phyloP scores from a whole-genome alignment of 37 sponge, comb jelly and placozoan genomes.

The Cliona cf. orientalis region DNA sequence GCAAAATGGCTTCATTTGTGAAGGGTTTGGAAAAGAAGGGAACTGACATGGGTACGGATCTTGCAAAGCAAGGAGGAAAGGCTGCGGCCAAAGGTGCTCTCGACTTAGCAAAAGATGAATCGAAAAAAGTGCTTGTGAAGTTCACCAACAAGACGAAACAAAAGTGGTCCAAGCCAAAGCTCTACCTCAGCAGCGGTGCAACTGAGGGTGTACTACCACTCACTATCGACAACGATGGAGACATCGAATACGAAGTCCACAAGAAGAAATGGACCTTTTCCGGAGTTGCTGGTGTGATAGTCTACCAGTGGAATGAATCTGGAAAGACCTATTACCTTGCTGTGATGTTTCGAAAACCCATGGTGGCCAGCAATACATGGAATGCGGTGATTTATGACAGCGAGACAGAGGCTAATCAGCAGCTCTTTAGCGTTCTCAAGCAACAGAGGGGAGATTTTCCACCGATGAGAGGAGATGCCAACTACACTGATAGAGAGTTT shows the following conservation, averaged over 20 bases:
- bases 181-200: neutral
- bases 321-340: neutral
- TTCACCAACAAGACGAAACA: conserved; percentile 13
- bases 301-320: neutral
- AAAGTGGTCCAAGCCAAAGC: neutral
- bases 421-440: neutral
- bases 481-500: conserved; percentile 11
- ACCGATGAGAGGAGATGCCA: neutral
- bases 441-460: no score
- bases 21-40: neutral
- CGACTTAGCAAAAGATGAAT: conserved; percentile 5
- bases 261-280: conserved; percentile 13
- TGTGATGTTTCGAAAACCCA: neutral
- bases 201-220: conserved; percentile 1
- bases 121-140: neutral
- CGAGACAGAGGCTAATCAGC: neutral
- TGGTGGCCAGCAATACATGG: neutral
- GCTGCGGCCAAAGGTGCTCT: neutral
- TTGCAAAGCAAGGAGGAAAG: neutral
- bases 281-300: conserved; percentile 4
- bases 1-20: no score
- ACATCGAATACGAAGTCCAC: conserved; percentile 1
- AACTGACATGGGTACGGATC: neutral
- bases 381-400: conserved; percentile 1
- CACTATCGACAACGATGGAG: neutral